Conservation (phyloP, 1,140 invertebrate genomes). For the Lordiphosa clarofinis region DNA sequence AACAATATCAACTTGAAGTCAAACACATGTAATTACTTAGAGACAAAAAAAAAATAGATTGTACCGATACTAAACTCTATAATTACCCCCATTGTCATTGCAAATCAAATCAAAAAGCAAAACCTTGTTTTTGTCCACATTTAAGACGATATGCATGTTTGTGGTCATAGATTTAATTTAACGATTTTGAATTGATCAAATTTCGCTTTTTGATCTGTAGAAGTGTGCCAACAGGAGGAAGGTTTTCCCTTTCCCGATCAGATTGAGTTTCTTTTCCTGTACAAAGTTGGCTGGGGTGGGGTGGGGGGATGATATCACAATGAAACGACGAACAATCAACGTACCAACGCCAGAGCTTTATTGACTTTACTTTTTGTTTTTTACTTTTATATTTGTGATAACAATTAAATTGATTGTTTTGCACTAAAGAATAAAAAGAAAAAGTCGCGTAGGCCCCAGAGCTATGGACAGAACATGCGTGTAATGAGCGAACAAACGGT, state of each 20-base stretch:
- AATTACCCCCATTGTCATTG: constrained; percentile 56
- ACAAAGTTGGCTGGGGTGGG: too few species aligned
- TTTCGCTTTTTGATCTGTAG: too few species aligned
- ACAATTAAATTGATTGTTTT: constrained; percentile 71
- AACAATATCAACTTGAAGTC: constrained; percentile 35
- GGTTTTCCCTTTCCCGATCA: constrained; percentile 5
- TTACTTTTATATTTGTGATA: constrained; percentile 38
- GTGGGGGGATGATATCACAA: constrained; percentile 5
- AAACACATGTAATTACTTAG: constrained; percentile 36
- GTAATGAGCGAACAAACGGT: constrained; percentile 57
- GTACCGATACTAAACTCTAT: constrained; percentile 28
- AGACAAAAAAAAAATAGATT: constrained; percentile 17
- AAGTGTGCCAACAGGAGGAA: too few species aligned
- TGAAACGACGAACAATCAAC: constrained; percentile 16
- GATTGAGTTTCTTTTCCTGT: not conserved
- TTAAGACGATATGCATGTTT: too few species aligned
- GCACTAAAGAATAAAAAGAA: constrained; percentile 26
- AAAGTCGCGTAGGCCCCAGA: constrained; percentile 5
- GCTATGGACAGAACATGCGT: constrained; percentile 50
- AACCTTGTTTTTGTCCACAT: too few species aligned
- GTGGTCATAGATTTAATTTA: too few species aligned
- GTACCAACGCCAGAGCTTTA: constrained; percentile 26
- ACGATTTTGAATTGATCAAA: too few species aligned
- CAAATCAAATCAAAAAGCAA: constrained; percentile 22
- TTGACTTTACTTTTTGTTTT: constrained; percentile 19